Base-by-base conservation (phyloP, 2,888 invertebrate genomes). In the Zhuqinia jingwanae region DNA sequence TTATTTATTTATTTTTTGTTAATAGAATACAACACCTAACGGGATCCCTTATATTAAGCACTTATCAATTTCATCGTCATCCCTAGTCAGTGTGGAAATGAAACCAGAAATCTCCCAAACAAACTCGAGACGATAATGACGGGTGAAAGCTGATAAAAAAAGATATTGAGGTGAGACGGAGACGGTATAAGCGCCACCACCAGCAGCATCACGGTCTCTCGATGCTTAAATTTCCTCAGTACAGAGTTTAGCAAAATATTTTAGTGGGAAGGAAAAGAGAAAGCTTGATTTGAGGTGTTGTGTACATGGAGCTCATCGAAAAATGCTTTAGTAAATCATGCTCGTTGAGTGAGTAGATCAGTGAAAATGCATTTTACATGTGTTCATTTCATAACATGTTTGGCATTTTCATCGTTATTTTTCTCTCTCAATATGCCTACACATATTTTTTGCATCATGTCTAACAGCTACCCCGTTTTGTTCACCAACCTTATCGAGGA, bases 121-220 rank as follows among this genome's bases (percentile, higher is more conserved):
- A 58, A 87, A 81, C 80, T 85, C 70, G 83, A 85, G 77, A 87
- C 50, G 87, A 87, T 85, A 83, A 87, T 87, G 83, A 82, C 78
- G 82, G 78, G 36, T 87, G 87, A 83, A 70, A 79, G 78, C 83
- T 83, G 79, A 79, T 81, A 70, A 77, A n/a, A n/a, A n/a, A 76
- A 81, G 82, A 68, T 82, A 75, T 15, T 17, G 50, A 27, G 58
- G 36, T 36, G 53, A n/a, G 53, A 15, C 30, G n/a, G 56, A 75
- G 42, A 76, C 58, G 76, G 76, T 58, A 22, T 42, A 53, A 65
- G 8, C 42, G 36, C 42, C 17, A 15, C 42, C 42, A 17, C 3
- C 73, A 70, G 45, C 47, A 58, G 10, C 25, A 58, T 22, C 2
- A n/a, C 50, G 13, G n/a, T 50, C 8, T 13, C 50, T 50, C 15